phyloP scores from a whole-genome alignment of 1,140 invertebrate genomes.

The Lutraria rhynchaena region DNA sequence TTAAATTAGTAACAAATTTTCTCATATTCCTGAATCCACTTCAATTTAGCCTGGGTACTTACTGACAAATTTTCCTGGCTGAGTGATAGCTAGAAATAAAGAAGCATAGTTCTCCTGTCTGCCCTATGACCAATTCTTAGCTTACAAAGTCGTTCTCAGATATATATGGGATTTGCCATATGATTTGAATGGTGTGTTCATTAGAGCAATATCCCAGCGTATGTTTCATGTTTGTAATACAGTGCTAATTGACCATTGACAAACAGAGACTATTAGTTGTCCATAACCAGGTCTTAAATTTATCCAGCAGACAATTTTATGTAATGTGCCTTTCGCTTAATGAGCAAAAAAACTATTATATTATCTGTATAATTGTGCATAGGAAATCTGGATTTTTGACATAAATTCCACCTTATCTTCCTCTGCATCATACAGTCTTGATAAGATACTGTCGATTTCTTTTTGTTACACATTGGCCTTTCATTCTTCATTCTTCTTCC shows the following conservation, averaged over 20 bases:
- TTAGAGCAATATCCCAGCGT: too few species aligned
- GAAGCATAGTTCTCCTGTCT: too few species aligned
- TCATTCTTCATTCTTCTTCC: background rate
- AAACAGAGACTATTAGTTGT: slow-evolving; percentile 19
- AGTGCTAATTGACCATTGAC: slow-evolving; percentile 51
- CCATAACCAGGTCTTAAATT: slow-evolving; percentile 19
- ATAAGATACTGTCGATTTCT: slow-evolving; percentile 24
- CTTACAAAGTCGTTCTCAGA: too few species aligned
- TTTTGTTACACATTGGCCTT: slow-evolving; percentile 14
- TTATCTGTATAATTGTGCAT: slow-evolving; percentile 46
- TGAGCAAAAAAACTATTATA: slow-evolving; percentile 36
- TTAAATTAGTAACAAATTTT: too few species aligned
- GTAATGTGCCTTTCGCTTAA: slow-evolving; percentile 12
- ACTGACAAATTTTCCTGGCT: too few species aligned
- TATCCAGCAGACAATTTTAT: slow-evolving; percentile 27
- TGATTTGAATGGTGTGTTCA: too few species aligned
- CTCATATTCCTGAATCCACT: too few species aligned
- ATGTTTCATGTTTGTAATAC: too few species aligned
- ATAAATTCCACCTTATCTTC: background rate
- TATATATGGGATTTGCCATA: too few species aligned
- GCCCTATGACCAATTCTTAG: too few species aligned
- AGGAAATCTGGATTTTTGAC: slow-evolving; percentile 38
- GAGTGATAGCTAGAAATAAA: too few species aligned
- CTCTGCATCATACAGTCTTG: background rate
- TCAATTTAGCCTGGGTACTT: too few species aligned